These are phyloP conservation scores for Philereme transversata DNA, from an alignment of 2,888 invertebrate species.

Conservation along the genomic window DNA sequence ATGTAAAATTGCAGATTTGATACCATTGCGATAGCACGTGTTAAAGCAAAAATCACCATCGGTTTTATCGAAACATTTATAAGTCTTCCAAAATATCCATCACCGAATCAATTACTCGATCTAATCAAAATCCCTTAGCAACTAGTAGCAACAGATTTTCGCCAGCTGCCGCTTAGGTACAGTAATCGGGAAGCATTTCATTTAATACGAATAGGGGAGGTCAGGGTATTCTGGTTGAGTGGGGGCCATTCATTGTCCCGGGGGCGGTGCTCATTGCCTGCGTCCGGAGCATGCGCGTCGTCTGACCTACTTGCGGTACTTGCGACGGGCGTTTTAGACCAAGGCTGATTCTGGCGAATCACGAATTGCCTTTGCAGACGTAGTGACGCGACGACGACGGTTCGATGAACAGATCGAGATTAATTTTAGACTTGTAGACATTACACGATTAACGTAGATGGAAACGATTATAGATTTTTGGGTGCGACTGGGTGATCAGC, in stretches of 20 bases:
- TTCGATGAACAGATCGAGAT: constrained; percentile 51
- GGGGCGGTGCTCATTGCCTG: constrained; percentile 78
- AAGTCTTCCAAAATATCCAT: constrained; percentile 9
- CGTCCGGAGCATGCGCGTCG: constrained; percentile 80
- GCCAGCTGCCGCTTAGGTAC: constrained; percentile 66
- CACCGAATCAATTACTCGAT: constrained; percentile 39
- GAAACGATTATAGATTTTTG: constrained; percentile 5
- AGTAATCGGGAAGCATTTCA: constrained; percentile 45
- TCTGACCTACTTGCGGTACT: constrained; percentile 76
- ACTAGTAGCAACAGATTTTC: constrained; percentile 79
- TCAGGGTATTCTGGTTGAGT: constrained; percentile 58
- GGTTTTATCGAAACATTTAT: not conserved
- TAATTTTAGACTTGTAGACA: constrained; percentile 49
- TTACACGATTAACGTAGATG: constrained; percentile 10
- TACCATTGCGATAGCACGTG: too few species aligned
- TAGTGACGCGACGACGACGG: constrained; percentile 64
- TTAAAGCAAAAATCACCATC: too few species aligned
- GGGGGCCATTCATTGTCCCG: constrained; percentile 71
- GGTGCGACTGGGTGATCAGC: not conserved
- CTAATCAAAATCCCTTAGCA: constrained; percentile 70
- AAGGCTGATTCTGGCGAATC: constrained; percentile 72
- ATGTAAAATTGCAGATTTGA: too few species aligned
- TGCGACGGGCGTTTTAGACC: constrained; percentile 70
- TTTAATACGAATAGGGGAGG: constrained; percentile 62
- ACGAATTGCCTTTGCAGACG: constrained; percentile 70